Evolutionary conservation across 1,140 invertebrate species (phyloP).

Genomic region (Bursaphelenchus mucronatus): DNA sequence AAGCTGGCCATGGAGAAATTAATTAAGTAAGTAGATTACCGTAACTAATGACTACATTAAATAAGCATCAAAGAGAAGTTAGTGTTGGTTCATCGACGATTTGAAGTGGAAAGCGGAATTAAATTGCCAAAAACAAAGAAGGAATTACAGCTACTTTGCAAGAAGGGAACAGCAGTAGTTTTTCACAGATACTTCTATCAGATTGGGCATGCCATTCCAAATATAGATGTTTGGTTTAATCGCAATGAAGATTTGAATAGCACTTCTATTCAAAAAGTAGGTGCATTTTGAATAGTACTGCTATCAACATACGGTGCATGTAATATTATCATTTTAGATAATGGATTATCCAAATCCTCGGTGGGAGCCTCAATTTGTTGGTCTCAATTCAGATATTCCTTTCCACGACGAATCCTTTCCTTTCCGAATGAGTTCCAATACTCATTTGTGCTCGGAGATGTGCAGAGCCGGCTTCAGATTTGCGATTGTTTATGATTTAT

Average conservation of each 20-base stretch:
- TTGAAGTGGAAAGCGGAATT: constrained; percentile 19
- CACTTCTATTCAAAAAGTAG: constrained; percentile 4
- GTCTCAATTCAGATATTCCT: background rate
- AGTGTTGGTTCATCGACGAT: constrained; percentile 35
- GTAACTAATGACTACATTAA: background rate
- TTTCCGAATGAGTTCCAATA: constrained; percentile 29
- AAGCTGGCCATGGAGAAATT: constrained; percentile 13
- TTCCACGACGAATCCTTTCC: constrained; percentile 32
- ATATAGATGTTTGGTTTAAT: constrained; percentile 23
- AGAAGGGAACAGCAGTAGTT: constrained; percentile 9
- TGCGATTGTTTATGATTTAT: constrained; percentile 19
- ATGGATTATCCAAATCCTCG: constrained; percentile 23
- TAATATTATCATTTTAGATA: constrained; percentile 6
- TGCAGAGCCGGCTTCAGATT: constrained; percentile 24
- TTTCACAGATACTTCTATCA: constrained; percentile 26
- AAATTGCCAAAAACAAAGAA: constrained; percentile 18
- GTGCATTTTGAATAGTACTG: background rate
- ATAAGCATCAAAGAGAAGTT: constrained; percentile 20
- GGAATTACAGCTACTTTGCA: constrained; percentile 24
- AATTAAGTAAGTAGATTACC: constrained; percentile 13
- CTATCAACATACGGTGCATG: constrained; percentile 1
- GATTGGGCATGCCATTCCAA: constrained; percentile 18
- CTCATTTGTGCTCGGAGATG: constrained; percentile 27
- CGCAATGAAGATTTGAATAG: background rate
- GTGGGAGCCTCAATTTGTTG: constrained; percentile 35